Evolutionary conservation across 2,797 vertebrate species (phyloP), one percentile per base, ranked within the genome.

Genomic region (Chiroxiphia lanceolata): DNA sequence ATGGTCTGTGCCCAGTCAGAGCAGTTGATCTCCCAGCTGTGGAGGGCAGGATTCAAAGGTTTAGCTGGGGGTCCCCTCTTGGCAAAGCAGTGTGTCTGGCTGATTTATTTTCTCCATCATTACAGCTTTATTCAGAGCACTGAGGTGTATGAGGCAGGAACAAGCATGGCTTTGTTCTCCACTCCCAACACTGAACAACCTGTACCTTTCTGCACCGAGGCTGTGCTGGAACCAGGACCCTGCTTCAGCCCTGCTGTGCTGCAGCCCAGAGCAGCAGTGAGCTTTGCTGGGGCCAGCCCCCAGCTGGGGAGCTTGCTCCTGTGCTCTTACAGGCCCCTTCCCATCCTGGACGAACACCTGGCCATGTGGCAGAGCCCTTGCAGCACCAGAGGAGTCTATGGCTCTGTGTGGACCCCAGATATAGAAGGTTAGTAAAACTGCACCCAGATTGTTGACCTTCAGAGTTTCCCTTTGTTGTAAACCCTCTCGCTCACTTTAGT

Each of bases 371-470:
- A 63, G 19, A 10, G 15, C 12, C 48, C 78, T 22, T 40, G 38
- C 47, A 59, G 63, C 56, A 19, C 59, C 4, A 17, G 17, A 40
- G 89, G 15, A 20, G 29, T 26, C 33, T 68, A 70, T 48, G 42
- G 25, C 57, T 63, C 69, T 0, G 0, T 42, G 71, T 86, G 89
- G 91, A 69, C 50, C 21, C 42, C 85, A n/a, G 10, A 17, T 45
- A 11, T n/a, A 57, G 87, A 95, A 96, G 95, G 95, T 97, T 48
- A 78, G 96, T 95, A 48, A 60, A 72, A 51, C 23, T 87, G 65
- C 18, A 51, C 29, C 16, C 29, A 18, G 6, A 23, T 13, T 4
- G 2, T n/a, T 60, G 36, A 31, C 36, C 27, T 53, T 29, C 16
- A 50, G 34, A 23, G 9, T 53, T 90, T 64, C n/a, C 33, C 27